Evolutionary conservation across 2,888 invertebrate genomes (phyloP), one percentile per base, ranked within the genome.

Genomic region (Copidosoma aretas): DNA sequence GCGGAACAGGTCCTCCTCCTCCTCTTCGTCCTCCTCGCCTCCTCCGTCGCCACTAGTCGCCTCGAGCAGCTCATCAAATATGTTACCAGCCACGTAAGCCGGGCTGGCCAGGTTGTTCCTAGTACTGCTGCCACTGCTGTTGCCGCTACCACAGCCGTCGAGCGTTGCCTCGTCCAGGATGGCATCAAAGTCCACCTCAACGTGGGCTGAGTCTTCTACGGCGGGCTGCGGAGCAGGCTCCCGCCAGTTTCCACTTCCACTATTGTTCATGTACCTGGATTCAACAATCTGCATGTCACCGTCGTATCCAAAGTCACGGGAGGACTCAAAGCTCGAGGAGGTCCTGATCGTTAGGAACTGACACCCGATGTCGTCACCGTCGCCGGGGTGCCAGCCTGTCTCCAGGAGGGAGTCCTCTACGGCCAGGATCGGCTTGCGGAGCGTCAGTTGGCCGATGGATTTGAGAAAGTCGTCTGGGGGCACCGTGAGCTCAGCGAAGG

Each of bases 171-270:
- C 78, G 53, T 78, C 76, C 0, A 80, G 69, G 41, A 80, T 70
- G 66, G 76, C 73, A 67, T 79, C 78, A 15, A 79, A 81, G 54
- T 71, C 75, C 10, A 74, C 73, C 59, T 72, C 70, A 14, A 67
- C 46, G 1, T 17, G 17, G 8, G 43, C 43, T 8, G n/a, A n/a
- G 14, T n/a, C 32, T n/a, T 10, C 15, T 32, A 24, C 24, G 17
- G 17, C 3, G 14, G n/a, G 32, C 14, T n/a, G 19, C 19, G 17
- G 12, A 10, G 19, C 32, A 19, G n/a, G 10, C 15, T 1, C 19
- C 10, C 1, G 3, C 2, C 39, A n/a, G 43, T 46, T 17, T 2
- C 12, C 3, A 46, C 3, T 17, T 4, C 43, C 15, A 14, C 10
- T 8, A 12, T 21, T 24, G 24, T 53, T 24, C 1, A 24, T 19